Percentiles rank a stretch among this genome's conserved stretches.
These are phyloP conservation scores for Brachionus paranguensis DNA, from an alignment of 1,140 invertebrate species.

Conservation along the genomic window DNA sequence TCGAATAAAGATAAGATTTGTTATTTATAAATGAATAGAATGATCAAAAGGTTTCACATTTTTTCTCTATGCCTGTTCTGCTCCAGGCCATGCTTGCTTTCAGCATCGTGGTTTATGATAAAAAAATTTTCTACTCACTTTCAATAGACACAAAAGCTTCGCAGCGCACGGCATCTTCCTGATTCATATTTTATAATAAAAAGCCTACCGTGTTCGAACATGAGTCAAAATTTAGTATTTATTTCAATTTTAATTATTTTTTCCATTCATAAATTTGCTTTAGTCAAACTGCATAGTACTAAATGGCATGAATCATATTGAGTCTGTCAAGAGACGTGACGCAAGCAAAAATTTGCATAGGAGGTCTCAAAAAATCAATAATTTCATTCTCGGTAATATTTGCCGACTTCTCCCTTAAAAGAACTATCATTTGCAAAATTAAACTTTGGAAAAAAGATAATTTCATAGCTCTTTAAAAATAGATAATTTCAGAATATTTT, in stretches of 20 bases:
- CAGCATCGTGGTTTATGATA: neutral
- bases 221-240: neutral
- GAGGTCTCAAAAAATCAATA: neutral
- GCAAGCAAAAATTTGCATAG: neutral
- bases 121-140: neutral
- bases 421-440: neutral
- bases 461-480: neutral
- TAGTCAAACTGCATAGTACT: neutral
- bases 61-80: neutral
- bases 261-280: neutral
- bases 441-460: neutral
- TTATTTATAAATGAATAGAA: neutral
- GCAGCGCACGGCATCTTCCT: neutral
- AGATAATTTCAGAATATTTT: neutral
- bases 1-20: neutral
- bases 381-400: neutral
- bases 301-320: neutral
- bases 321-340: neutral
- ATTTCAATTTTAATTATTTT: neutral
- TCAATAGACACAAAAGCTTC: neutral
- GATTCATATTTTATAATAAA: neutral
- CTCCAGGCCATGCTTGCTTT: neutral
- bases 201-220: neutral
- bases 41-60: neutral
- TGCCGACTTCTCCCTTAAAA: neutral